Evolutionary conservation across 1,140 invertebrate species (phyloP), one percentile per base, ranked within the genome.

Genomic region (Cepaea nemoralis): DNA sequence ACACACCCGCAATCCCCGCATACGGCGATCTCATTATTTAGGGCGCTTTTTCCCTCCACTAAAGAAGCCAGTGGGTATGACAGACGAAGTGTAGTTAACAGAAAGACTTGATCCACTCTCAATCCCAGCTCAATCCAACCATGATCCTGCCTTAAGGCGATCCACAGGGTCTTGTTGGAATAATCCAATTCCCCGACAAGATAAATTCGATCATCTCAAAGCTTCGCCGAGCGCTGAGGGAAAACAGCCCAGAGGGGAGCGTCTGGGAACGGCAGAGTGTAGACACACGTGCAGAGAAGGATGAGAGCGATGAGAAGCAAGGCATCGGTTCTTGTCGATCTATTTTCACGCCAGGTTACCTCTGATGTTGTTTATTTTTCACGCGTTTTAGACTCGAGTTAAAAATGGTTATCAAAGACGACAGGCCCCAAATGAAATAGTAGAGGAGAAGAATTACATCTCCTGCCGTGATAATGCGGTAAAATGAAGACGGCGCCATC

Each of bases 191-290:
- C 27, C 27, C 31, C 8, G 42, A 74, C 71, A 48, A 74, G 71
- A 74, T 74, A 74, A 74, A 74, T 74, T 74, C 42, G 71, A 74
- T 74, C 40, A 27, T n/a, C 33, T 70, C 39, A n/a, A n/a, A 48
- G 71, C 71, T 19, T n/a, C 24, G 71, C 16, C 40, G 42, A 74
- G 40, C 40, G 39, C 40, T n/a, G 12, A 48, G 69, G 19, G 71
- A 42, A 74, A 74, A 74, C 71, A 74, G 71, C 71, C 71, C 27
- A 1, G 42, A n/a, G 71, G 71, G 71, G 27, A 33, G 39, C 35
- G 69, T 74, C 39, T 74, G 71, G 71, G 71, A 74, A 74, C 42
- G 16, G 39, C 37, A 73, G 40, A 31, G 35, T 40, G 35, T 37
- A 10, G 1, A 6, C 37, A 40, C 70, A 73, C 70, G 70, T 73